Percentiles rank a stretch among this genome's conserved stretches.
Conservation (phyloP, 2,888 invertebrate genomes). For the Gastracanthus pulcherrimus region DNA sequence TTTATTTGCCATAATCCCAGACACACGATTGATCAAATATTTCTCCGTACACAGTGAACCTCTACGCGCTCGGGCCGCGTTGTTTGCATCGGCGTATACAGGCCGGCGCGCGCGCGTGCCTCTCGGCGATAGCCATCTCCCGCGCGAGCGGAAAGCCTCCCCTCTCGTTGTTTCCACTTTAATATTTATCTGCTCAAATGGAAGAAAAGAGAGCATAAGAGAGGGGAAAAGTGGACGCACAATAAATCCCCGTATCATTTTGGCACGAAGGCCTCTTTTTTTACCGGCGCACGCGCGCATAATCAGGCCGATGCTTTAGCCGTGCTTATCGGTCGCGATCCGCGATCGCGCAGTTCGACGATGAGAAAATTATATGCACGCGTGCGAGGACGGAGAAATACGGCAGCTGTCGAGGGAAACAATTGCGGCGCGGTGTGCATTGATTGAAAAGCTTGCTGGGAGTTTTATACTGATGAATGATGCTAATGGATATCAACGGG, state of each 20-base stretch:
- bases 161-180: slow-evolving; percentile 31
- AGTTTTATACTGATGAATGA: too few relatives aligned
- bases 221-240: background rate
- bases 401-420: too few relatives aligned
- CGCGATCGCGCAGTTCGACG: background rate
- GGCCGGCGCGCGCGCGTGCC: background rate
- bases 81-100: background rate
- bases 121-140: slow-evolving; percentile 25
- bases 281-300: slow-evolving; percentile 11
- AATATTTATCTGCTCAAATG: slow-evolving; percentile 40
- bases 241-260: slow-evolving; percentile 51
- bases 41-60: background rate
- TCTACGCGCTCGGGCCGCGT: background rate
- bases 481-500: too few relatives aligned
- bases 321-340: background rate
- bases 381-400: too few relatives aligned
- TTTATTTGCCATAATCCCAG: slow-evolving; percentile 25
- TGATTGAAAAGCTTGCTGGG: too few relatives aligned
- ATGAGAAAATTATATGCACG: background rate
- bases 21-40: slow-evolving; percentile 31
- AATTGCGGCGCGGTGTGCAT: too few relatives aligned
- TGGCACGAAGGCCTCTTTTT: slow-evolving; percentile 20
- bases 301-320: slow-evolving; percentile 31
- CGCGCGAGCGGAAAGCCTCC: background rate
- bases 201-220: background rate